Percentiles rank a stretch among this genome's conserved stretches.
Evolutionary conservation across 2,888 invertebrate genomes (phyloP).

Genomic region (Drosophila antonietae): DNA sequence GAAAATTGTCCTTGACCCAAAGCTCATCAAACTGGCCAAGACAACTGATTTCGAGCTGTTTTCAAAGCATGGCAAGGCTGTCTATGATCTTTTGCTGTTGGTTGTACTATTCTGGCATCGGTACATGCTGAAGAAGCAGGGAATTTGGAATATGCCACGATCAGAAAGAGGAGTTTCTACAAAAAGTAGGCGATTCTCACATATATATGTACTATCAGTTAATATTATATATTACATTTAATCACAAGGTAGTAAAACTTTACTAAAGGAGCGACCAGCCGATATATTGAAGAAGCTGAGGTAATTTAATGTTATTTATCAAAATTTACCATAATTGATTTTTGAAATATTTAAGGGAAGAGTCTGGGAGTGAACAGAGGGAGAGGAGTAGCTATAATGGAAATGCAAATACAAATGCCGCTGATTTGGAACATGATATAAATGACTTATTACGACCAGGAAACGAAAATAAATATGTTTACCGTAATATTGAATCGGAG

Average conservation of each 20-base stretch:
- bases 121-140: constrained; percentile 85
- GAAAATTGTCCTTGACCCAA: constrained; percentile 94
- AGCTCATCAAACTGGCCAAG: constrained; percentile 89
- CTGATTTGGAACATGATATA: constrained; percentile 47
- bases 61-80: constrained; percentile 92
- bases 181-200: constrained; percentile 13
- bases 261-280: constrained; percentile 32
- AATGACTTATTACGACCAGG: constrained; percentile 55
- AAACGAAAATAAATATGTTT: constrained; percentile 57
- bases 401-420: constrained; percentile 5
- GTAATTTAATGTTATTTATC: constrained; percentile 16
- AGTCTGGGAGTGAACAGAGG: constrained; percentile 40
- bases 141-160: constrained; percentile 60
- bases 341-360: constrained; percentile 41
- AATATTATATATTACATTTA: background rate
- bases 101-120: constrained; percentile 98
- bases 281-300: constrained; percentile 42
- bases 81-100: constrained; percentile 94
- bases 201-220: background rate
- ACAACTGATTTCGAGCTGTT: constrained; percentile 96
- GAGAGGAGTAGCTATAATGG: background rate
- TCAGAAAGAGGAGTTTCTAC: constrained; percentile 9
- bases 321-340: background rate
- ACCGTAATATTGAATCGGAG: constrained; percentile 58
- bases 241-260: constrained; percentile 8